Evolutionary conservation across 1,140 invertebrate species (phyloP).

Genomic region (Formica selysi): DNA sequence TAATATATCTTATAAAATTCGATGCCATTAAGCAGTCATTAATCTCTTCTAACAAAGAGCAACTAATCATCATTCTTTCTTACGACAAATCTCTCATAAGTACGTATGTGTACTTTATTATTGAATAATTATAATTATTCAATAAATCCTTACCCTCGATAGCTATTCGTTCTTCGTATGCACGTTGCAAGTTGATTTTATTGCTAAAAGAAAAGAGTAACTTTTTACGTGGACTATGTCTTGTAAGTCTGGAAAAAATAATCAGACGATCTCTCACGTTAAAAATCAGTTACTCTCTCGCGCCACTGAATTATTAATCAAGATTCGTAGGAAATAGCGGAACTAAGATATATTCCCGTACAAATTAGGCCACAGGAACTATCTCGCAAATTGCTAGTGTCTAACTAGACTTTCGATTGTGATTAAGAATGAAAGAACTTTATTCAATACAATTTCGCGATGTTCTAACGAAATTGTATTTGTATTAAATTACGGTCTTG

Average conservation of each 20-base stretch:
- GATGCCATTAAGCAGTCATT: slow-evolving; percentile 36
- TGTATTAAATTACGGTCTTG: slow-evolving; percentile 9
- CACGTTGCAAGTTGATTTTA: background rate
- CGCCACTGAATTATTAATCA: background rate
- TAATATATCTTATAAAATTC: slow-evolving; percentile 46
- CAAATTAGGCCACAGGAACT: slow-evolving; percentile 11
- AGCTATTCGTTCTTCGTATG: slow-evolving; percentile 1
- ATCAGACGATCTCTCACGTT: background rate
- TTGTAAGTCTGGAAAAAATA: background rate
- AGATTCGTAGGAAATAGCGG: background rate
- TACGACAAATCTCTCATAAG: slow-evolving; percentile 23
- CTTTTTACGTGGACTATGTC: background rate
- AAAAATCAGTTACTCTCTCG: slow-evolving; percentile 6
- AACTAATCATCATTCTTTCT: slow-evolving; percentile 18
- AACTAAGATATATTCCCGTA: slow-evolving; percentile 12
- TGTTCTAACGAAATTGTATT: background rate
- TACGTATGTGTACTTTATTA: slow-evolving; percentile 53
- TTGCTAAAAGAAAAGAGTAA: slow-evolving; percentile 30
- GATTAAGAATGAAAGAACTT: background rate
- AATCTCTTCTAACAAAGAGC: background rate
- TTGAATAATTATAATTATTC: slow-evolving; percentile 37
- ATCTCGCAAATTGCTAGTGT: background rate
- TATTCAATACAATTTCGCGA: background rate
- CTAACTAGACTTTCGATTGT: slow-evolving; percentile 3
- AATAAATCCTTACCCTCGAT: slow-evolving; percentile 12